Evolutionary conservation across 2,888 invertebrate genomes (phyloP).

Genomic region (Cinara cedri): DNA sequence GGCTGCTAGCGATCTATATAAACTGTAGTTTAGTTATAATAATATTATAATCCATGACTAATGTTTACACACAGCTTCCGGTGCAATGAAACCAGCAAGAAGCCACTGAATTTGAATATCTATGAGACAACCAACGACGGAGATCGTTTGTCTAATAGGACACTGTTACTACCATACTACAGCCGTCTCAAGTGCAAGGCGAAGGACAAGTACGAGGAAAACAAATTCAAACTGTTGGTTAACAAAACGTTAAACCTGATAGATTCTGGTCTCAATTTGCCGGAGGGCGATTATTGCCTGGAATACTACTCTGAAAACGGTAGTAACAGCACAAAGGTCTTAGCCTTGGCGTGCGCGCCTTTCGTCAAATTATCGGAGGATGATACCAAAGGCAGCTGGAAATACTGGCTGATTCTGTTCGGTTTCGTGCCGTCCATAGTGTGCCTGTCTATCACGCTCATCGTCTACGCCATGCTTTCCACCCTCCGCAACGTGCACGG

Average conservation of each 20-base stretch:
- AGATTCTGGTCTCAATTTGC: neutral
- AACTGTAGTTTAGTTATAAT: no score
- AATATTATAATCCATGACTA: no score
- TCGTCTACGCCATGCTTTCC: slow-evolving; percentile 72
- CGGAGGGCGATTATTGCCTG: slow-evolving; percentile 9
- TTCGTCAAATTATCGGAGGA: neutral
- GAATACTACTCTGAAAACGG: neutral
- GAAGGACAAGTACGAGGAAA: neutral
- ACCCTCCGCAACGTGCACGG: slow-evolving; percentile 76
- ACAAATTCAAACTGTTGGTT: neutral
- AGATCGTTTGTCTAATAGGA: neutral
- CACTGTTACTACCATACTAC: slow-evolving; percentile 5
- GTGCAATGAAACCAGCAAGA: neutral
- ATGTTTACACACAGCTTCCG: no score
- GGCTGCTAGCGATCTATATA: no score
- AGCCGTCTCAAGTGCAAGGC: neutral
- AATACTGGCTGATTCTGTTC: slow-evolving; percentile 60
- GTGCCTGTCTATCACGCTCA: slow-evolving; percentile 71
- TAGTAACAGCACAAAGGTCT: neutral
- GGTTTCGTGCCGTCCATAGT: slow-evolving; percentile 69
- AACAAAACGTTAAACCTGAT: neutral
- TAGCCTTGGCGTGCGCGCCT: neutral
- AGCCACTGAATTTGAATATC: neutral
- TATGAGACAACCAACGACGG: neutral
- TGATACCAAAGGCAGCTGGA: slow-evolving; percentile 23